Base-by-base conservation (phyloP, 2,113 vertebrate species). In the Puma concolor region DNA sequence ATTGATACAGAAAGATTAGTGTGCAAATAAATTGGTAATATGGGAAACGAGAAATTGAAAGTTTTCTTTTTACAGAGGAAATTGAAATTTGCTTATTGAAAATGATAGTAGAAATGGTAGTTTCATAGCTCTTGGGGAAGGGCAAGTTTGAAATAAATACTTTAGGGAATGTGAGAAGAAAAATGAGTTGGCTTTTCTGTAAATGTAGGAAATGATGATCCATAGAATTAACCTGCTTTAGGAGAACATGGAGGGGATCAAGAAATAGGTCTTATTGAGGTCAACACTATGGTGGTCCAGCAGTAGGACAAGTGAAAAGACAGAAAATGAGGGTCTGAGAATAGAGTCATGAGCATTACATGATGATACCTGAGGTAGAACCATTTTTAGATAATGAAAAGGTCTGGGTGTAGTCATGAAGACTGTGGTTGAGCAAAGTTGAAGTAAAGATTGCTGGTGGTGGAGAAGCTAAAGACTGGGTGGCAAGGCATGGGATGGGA, bases 41-140 rank as follows among this genome's bases (percentile, higher is more conserved):
- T 8, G 67, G 19, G 41, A 93, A 90, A 66, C 6, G 88, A 23
- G 76, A 95, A 82, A 77, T 71, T 72, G 84, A 90, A 92, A 44
- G 14, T 15, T 77, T 93, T 74, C 7, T 76, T 90, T 93, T 71
- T 50, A 27, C 29, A 60, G 60, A 93, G 8, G 25, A 81, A 87
- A 90, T 31, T 93, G 86, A 93, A 50, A 86, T 85, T 89, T 86
- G 57, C 25, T 95, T 50, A 89, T 23, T 90, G 93, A 95, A 88
- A 81, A 80, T 89, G 36, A 33, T 41, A 80, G 27, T 88, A 19
- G 44, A 90, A 19, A 7, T 52, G 17, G 15, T 77, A 23, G 50
- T 96, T 94, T 63, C 31, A 48, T 77, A 87, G 41, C 64, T 94
- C 15, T 33, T 57, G 38, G 76, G 44, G 29, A 84, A 87, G 77